Evolutionary conservation across 2,797 vertebrate genomes (phyloP).

Genomic region (Sebastes kiyomatsui): DNA sequence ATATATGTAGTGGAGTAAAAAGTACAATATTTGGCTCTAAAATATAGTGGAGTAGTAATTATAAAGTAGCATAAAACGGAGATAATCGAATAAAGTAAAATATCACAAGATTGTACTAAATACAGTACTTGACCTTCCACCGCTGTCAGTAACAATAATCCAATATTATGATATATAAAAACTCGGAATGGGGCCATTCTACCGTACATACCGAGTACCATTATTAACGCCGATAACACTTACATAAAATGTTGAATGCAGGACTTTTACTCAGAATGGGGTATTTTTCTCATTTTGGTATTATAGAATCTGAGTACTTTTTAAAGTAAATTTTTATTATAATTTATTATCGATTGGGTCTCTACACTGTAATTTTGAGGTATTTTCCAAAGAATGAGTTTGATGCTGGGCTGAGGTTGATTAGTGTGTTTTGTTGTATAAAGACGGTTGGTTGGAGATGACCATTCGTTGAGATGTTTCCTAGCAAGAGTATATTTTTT

Average conservation of each 20-base stretch:
- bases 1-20: neutral
- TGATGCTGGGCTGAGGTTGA: neutral
- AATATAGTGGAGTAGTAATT: neutral
- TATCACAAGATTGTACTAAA: neutral
- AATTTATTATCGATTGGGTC: neutral
- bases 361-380: neutral
- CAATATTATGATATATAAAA: too few relatives aligned
- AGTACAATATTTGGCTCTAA: neutral
- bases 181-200: too few relatives aligned
- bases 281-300: neutral
- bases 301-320: neutral
- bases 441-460: constrained; percentile 6
- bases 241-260: neutral
- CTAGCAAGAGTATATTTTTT: constrained; percentile 9
- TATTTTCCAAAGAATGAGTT: neutral
- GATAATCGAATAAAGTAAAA: neutral
- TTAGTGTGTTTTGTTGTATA: constrained; percentile 7
- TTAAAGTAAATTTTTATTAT: neutral
- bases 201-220: neutral
- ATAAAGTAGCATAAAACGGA: neutral
- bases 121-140: neutral
- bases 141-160: neutral
- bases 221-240: neutral
- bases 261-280: neutral
- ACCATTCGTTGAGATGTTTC: constrained; percentile 30